Base-by-base conservation (phyloP, 2,113 vertebrate species). In the Hemibagrus wyckioides region DNA sequence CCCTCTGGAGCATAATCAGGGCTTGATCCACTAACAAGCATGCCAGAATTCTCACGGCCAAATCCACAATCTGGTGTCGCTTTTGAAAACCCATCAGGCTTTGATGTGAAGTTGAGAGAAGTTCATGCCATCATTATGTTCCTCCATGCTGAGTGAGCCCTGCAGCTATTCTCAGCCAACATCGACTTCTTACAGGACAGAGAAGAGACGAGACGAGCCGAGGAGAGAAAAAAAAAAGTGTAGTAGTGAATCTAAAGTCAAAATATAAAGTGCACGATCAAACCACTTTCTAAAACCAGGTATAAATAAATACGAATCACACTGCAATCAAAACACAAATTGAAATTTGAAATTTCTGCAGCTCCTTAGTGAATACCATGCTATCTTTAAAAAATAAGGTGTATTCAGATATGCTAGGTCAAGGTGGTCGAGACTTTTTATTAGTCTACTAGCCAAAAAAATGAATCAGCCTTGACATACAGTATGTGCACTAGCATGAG, bases 121-220 rank as follows among this genome's bases (percentile, higher is more conserved):
- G 79, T 82, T 86, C 65, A 81, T 25, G 50, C 33, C 79, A 73
- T 86, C 85, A 82, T 82, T 81, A 59, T 71, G 44, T 57, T 73
- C 15, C 79, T 48, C 85, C 85, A 80, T 71, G 85, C 85, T 86
- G 79, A n/a, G 79, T n/a, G 17, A 82, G 63, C 52, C 85, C 85
- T 81, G 85, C 79, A 56, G 85, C 65, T 52, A 28, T 86, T 65
- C 50, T 57, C 50, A 54, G 65, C 83, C 83, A 44, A 57, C 50
- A 4, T 57, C 48, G 11, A 41, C 4, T 63, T 67, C 82, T 67
- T 50, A 67, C 23, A 83, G n/a, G 44, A 33, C 33, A 6, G 81
- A 50, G 28, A 33, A 33, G 28, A 67, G 57, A 15, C 1, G 25
- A 54, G 33, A 56, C 1, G 8, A n/a, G 21, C 19, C 39, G 48